A percentile compares a stretch with the other conserved stretches of the same genome.
Evolutionary conservation across 2,888 invertebrate species (phyloP).

Genomic region (Dusona sp.): DNA sequence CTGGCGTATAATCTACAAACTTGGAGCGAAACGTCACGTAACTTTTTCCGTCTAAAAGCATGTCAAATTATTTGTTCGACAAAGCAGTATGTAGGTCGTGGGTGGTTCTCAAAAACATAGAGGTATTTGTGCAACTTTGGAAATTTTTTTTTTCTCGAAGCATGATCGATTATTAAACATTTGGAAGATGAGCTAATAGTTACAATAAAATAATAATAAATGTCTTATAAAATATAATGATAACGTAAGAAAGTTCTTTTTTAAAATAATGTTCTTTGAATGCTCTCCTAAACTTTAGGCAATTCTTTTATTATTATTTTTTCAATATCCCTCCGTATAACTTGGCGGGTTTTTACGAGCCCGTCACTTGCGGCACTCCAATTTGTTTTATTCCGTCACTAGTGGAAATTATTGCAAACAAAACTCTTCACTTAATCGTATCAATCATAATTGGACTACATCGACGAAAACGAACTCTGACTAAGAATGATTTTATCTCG

Average conservation of each 20-base stretch:
- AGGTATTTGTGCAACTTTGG: not conserved
- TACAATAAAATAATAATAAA: too few relatives aligned
- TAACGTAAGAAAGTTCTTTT: not conserved
- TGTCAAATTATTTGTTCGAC: conserved; percentile 10
- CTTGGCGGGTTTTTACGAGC: too few relatives aligned
- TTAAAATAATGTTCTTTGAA: not conserved
- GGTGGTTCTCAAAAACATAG: not conserved
- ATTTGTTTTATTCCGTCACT: not conserved
- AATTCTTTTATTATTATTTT: too few relatives aligned
- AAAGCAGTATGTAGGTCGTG: not conserved
- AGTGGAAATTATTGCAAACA: not conserved
- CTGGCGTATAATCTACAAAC: conserved; percentile 22
- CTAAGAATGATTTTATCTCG: not conserved
- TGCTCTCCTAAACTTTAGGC: not conserved
- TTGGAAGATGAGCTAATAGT: too few relatives aligned
- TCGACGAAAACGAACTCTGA: not conserved
- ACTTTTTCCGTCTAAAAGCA: not conserved
- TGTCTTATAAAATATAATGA: too few relatives aligned
- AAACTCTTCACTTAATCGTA: not conserved
- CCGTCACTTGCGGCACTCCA: too few relatives aligned
- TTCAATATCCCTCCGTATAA: too few relatives aligned
- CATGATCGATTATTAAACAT: not conserved
- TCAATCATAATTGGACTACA: not conserved
- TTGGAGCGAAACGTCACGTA: not conserved
- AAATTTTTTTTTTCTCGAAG: not conserved